Percentiles rank a stretch among this genome's conserved stretches.
Conservation (phyloP, 1,140 invertebrate species). For the Macrobrachium nipponense region DNA sequence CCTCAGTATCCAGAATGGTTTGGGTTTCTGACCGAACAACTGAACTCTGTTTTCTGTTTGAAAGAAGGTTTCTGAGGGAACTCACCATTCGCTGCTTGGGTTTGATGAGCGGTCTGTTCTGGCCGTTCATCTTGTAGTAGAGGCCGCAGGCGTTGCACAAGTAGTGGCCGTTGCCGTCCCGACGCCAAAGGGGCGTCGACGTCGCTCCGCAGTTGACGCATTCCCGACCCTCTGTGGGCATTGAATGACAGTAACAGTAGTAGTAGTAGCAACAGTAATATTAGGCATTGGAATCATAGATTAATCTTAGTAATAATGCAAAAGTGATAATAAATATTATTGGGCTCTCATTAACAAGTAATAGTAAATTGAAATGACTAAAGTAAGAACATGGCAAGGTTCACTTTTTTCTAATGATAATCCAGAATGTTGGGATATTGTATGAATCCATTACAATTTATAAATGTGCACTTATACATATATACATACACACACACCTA, state of each 20-base stretch:
- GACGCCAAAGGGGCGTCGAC: slow-evolving; percentile 86
- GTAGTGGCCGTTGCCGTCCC: slow-evolving; percentile 89
- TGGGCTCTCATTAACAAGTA: too few species aligned
- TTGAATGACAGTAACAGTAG: too few species aligned
- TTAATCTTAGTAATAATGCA: too few species aligned
- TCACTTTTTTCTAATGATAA: too few species aligned
- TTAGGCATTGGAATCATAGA: background rate
- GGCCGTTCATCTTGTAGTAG: slow-evolving; percentile 86
- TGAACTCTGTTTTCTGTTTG: too few species aligned
- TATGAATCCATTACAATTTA: too few species aligned
- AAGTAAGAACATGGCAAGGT: too few species aligned
- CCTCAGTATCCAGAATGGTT: too few species aligned
- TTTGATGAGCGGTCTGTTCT: slow-evolving; percentile 82
- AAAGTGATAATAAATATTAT: background rate
- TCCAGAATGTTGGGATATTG: too few species aligned
- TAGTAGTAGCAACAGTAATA: too few species aligned
- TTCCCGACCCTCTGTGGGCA: slow-evolving; percentile 76
- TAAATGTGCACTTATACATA: background rate
- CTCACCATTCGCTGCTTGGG: slow-evolving; percentile 67
- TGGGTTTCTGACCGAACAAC: too few species aligned
- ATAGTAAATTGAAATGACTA: too few species aligned
- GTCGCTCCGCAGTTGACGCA: slow-evolving; percentile 91
- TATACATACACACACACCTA: background rate
- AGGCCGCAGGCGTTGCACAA: slow-evolving; percentile 90
- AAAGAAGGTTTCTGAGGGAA: background rate